Conservation (phyloP, 2,888 invertebrate species). For the Aelia acuminata region DNA sequence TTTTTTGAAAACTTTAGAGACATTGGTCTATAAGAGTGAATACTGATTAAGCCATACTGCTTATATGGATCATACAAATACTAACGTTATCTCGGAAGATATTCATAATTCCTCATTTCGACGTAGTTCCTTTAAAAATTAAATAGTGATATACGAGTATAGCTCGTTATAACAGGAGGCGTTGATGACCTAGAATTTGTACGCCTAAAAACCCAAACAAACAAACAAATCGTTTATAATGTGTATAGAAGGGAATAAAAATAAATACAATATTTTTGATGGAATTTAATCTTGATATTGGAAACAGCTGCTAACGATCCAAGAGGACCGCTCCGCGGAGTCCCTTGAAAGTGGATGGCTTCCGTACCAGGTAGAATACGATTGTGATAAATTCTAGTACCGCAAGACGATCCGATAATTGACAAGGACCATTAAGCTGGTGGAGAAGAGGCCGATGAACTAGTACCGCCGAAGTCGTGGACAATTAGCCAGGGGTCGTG, state of each 20-base stretch:
- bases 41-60: neutral
- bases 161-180: no score
- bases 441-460: conserved; percentile 39
- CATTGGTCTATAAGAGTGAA: neutral
- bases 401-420: conserved; percentile 22
- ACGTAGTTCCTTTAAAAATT: no score
- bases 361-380: neutral
- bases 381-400: conserved; percentile 30
- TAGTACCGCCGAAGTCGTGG: conserved; percentile 22
- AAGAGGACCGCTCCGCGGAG: neutral
- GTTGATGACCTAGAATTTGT: no score
- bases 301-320: neutral
- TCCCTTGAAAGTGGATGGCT: neutral
- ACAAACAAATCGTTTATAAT: no score
- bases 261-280: no score
- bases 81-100: neutral
- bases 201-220: no score
- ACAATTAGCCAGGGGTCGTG: conserved; percentile 47
- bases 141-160: no score
- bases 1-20: neutral
- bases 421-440: conserved; percentile 16
- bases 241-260: no score
- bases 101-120: neutral
- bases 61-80: neutral
- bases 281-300: no score